Evolutionary conservation across 1,140 invertebrate genomes (phyloP), one percentile per base, ranked within the genome.

Genomic region (Trichonephila clavipes): DNA sequence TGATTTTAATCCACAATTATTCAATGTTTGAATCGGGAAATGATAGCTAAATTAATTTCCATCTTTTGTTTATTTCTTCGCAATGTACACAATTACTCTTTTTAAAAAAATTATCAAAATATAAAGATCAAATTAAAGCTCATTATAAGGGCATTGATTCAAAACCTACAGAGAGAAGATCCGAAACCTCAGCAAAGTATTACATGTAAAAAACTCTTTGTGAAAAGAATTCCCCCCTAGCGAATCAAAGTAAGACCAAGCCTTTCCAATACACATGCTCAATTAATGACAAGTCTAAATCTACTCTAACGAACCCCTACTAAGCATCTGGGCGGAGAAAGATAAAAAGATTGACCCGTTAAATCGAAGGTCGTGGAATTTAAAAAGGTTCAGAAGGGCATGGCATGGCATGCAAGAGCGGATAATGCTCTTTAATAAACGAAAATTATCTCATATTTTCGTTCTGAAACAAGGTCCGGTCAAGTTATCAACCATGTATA

Each of bases 401-500:
- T 24, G 69, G 14, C 72, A 14, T 24, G 69, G n/a, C 82, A 51
- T 18, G 40, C 62, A 85, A 85, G 40, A 51, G 8, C 18, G 82
- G 82, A 19, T 85, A 51, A 59, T 59, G 82, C 51, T n/a, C 82
- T 16, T 77, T 58, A 85, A 85, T 85, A 19, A 24, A 10, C n/a
- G 72, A 81, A 81, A 81, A 85, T 85, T 85, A 85, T 85, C 82
- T n/a, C 82, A 18, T 85, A 85, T 85, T 85, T 85, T 58, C 82
- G 51, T 51, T 12, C 5, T 51, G 8, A 51, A 51, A 51, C 51
- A 85, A n/a, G 10, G 19, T 59, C 59, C 21, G 62, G 62, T 19
- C 14, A 64, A 21, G 16, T 21, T 64, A 64, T 64, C 21, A 21
- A 21, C 62, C 14, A 64, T 64, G 62, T 21, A 64, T 64, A 6